These are phyloP conservation scores for Globodera rostochiensis DNA, from an alignment of 1,140 invertebrate species.

Conservation along the genomic window DNA sequence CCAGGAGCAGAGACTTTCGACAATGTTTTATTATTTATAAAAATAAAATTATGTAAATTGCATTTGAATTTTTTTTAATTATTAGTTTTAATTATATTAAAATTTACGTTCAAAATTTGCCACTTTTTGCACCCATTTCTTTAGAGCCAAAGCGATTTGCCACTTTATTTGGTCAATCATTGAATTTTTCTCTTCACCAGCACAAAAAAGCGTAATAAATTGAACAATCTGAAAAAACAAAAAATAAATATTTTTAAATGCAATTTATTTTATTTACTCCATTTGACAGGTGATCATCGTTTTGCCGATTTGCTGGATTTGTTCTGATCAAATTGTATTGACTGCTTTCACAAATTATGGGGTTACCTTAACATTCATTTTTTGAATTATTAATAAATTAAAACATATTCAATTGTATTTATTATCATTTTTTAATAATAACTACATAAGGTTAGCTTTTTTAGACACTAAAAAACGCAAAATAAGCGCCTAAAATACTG, in stretches of 20 bases:
- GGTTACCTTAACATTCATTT: too few relatives aligned
- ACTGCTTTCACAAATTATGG: background rate
- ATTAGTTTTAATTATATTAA: constrained; percentile 7
- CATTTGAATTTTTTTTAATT: background rate
- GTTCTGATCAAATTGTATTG: constrained; percentile 1
- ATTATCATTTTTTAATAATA: too few relatives aligned
- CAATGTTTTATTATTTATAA: too few relatives aligned
- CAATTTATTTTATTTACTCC: background rate
- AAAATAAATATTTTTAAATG: constrained; percentile 7
- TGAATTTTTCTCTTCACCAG: background rate
- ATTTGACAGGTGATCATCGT: background rate
- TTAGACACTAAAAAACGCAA: too few relatives aligned
- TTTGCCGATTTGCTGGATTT: background rate
- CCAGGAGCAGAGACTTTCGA: too few relatives aligned
- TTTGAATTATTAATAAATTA: too few relatives aligned
- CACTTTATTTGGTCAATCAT: background rate
- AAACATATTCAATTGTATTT: too few relatives aligned
- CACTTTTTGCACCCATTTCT: background rate
- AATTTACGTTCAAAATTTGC: constrained; percentile 3
- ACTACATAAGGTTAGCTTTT: too few relatives aligned
- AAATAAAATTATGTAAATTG: too few relatives aligned
- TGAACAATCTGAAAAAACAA: background rate
- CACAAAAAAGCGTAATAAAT: background rate
- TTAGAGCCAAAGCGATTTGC: background rate
- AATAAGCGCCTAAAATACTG: too few relatives aligned